Base-by-base conservation (phyloP, 2,797 vertebrate species). In the Syndactyla subalaris region DNA sequence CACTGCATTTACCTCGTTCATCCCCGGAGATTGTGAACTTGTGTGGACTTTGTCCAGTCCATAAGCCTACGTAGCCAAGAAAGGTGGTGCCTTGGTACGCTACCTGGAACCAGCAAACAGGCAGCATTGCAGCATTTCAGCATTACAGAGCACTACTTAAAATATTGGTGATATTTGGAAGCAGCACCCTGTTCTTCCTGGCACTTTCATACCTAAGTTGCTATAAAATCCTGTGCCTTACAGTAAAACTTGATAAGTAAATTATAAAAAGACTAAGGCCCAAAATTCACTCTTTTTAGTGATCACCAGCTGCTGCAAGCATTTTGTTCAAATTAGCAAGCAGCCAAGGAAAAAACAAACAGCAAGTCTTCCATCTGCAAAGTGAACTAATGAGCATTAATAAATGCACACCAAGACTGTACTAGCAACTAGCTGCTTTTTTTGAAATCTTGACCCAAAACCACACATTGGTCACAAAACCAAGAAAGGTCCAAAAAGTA, bases 41-140 rank as follows among this genome's bases (percentile, higher is more conserved):
- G 85, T 98, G 96, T 2, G 99, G 98, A 91, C 98, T 99, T 82
- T 99, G 99, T 51, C 99, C 99, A 1, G 99, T 99, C 99, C 99
- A 99, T 72, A 99, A 89, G 21, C 99, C 99, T 6, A 99, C 98
- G 3, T 99, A 99, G 45, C 99, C 99, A 14, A 99, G 81, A 80
- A 99, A 99, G 0, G 99, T 98, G 2, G 99, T 99, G 81, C 99
- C 99, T 57, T 90, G 98, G 94, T 99, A 99, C 0, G 94, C 98
- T 34, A 98, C 92, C 99, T 99, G 97, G 58, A 98, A 97, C 9
- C 66, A 74, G 68, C 48, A 95, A 61, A 73, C 3, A 52, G 0
- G 20, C 24, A 49, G 48, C 48, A 46, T 23, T 12, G 46, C 3
- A 36, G n/a, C 9, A 57, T 39, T 29, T 92, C 14, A 95, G 17